Base-by-base conservation (phyloP, 2,113 vertebrate genomes). In the Corythoichthys haematopterus region DNA sequence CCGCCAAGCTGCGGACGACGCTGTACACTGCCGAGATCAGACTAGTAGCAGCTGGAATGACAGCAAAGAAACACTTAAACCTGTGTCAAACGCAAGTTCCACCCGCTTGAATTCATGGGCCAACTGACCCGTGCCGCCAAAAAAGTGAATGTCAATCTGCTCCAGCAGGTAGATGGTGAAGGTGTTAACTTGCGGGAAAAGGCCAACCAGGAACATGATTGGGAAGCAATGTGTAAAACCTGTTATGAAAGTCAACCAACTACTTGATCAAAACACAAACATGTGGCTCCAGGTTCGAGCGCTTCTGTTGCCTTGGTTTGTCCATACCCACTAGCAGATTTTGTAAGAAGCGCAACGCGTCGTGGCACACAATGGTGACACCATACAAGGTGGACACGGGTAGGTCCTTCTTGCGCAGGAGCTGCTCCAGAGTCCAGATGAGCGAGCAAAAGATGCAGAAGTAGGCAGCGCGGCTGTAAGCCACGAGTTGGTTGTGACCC, bases 101-200 rank as follows among this genome's bases (percentile, higher is more conserved):
- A 16, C 47, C 4, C 3, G 9, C 12, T 28, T 43, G 36, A 2
- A 73, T 47, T 36, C 3, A 1, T 35, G 13, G 3, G 70, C 94
- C 6, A 8, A 5, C 40, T 82, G 80, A 99, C 97, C 97, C 84
- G 96, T 95, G 55, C 97, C 97, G 8, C 97, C 97, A 68, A 99
- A 98, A 63, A 96, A 70, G 80, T 99, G 91, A 86, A 97, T 94
- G 85, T 99, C 97, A 4, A 95, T 90, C 87, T 99, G 97, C 78
- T 99, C 97, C 88, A 99, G 81, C 73, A 98, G 85, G 82, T 98
- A 98, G 58, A 93, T 94, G 74, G 91, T 91, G 83, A 99, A 99
- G 45, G 97, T 99, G 90, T 98, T 95, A 88, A 98, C 94, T 89
- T 99, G 97, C 48, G 97, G 97, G 77, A 99, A 95, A 79, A 98